Percentiles rank a stretch among this genome's conserved stretches.
Conservation (phyloP, 2,888 invertebrate species). For the Aphelenchoides bicaudatus region DNA sequence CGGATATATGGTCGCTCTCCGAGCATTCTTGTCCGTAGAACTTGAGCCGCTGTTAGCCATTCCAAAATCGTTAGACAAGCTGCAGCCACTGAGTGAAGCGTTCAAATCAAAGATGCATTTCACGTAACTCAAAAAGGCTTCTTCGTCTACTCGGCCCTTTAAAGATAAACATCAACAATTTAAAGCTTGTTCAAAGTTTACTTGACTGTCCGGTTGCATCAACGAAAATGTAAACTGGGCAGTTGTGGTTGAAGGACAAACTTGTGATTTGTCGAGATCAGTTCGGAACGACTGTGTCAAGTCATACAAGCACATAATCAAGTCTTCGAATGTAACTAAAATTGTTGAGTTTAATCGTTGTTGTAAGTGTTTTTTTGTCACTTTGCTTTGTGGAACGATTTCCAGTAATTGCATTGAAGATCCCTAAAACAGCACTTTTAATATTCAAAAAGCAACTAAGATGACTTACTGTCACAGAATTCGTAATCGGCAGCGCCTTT, state of each 20-base stretch:
- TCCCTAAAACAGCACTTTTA: too few species aligned
- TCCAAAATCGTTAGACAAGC: conserved; percentile 33
- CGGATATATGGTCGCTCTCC: conserved; percentile 20
- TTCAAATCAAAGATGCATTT: conserved; percentile 44
- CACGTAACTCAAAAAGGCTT: conserved; percentile 40
- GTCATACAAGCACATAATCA: conserved; percentile 47
- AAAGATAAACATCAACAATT: conserved; percentile 16
- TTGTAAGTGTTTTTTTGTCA: neutral
- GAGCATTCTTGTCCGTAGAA: conserved; percentile 23
- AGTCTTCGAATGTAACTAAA: conserved; percentile 39
- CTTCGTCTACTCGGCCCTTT: conserved; percentile 42
- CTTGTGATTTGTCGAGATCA: conserved; percentile 26
- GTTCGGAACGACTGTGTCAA: conserved; percentile 34
- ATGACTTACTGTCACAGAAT: conserved; percentile 49
- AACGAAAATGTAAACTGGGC: conserved; percentile 47
- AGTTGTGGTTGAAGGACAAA: conserved; percentile 36
- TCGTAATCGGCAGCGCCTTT: conserved; percentile 47
- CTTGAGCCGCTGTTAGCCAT: conserved; percentile 22
- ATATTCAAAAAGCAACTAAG: too few species aligned
- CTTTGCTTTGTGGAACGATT: conserved; percentile 42
- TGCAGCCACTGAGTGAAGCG: conserved; percentile 32
- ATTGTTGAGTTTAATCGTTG: neutral
- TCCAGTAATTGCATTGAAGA: conserved; percentile 45
- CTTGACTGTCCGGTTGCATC: conserved; percentile 46
- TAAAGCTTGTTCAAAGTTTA: conserved; percentile 14